phyloP scores from a whole-genome alignment of 2,888 invertebrate species.

The Lasius fuliginosus region DNA sequence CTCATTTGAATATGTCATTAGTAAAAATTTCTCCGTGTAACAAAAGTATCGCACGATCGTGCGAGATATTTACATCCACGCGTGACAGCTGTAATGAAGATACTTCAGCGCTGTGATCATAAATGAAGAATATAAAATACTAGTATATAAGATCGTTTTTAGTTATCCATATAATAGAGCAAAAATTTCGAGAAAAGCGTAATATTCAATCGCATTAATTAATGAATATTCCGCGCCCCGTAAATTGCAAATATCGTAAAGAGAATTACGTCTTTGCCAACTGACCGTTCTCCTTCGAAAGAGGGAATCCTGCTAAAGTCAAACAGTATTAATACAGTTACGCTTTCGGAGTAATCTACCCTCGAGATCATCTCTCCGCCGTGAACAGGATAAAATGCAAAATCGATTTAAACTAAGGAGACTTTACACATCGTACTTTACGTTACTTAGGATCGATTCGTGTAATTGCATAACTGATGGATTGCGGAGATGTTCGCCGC shows the following conservation, averaged over 20 bases:
- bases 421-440: constrained; percentile 17
- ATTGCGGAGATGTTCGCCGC: constrained; percentile 6
- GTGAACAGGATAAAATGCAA: constrained; percentile 27
- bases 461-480: constrained; percentile 23
- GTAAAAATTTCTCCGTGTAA: constrained; percentile 57
- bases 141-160: not conserved
- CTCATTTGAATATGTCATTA: constrained; percentile 70
- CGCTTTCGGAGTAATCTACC: constrained; percentile 6
- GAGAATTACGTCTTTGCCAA: not conserved
- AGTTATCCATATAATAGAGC: not conserved
- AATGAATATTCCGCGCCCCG: not conserved
- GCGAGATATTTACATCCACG: not conserved
- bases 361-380: not conserved
- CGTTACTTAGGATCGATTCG: constrained; percentile 21
- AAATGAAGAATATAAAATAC: not conserved
- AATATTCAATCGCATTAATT: not conserved
- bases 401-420: constrained; percentile 29
- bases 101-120: not conserved
- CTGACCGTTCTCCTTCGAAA: not conserved
- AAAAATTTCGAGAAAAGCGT: not conserved
- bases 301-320: not conserved
- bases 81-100: not conserved
- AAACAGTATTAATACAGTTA: constrained; percentile 27
- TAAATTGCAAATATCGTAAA: constrained; percentile 8
- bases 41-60: not conserved